Conservation (phyloP, 2,888 invertebrate genomes). For the Branchipolynoe longqiensis region DNA sequence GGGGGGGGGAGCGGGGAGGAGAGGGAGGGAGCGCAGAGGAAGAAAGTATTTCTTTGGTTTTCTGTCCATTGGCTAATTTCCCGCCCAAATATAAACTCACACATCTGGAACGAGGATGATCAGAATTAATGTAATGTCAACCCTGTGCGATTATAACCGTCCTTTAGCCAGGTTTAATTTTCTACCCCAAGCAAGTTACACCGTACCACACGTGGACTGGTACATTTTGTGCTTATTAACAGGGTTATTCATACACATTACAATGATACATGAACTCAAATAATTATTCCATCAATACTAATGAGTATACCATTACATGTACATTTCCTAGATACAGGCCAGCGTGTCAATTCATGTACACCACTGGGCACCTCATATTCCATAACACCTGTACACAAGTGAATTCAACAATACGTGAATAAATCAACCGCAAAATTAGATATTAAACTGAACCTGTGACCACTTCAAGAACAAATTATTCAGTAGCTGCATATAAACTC, state of each 20-base stretch:
- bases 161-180: conserved; percentile 17
- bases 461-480: conserved; percentile 43
- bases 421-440: conserved; percentile 24
- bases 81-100: neutral
- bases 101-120: neutral
- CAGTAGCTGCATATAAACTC: conserved; percentile 35
- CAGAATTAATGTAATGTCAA: neutral
- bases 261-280: conserved; percentile 38
- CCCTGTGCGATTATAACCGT: conserved; percentile 17
- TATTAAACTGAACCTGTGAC: conserved; percentile 44
- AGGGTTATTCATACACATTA: neutral
- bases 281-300: conserved; percentile 32
- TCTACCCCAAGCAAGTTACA: neutral
- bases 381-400: conserved; percentile 31
- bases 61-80: neutral
- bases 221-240: neutral
- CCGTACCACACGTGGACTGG: neutral
- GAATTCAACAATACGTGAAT: conserved; percentile 10
- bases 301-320: conserved; percentile 27
- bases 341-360: conserved; percentile 24
- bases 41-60: conserved; percentile 45
- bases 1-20: too few relatives aligned
- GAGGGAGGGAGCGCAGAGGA: neutral
- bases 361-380: conserved; percentile 26
- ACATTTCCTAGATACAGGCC: conserved; percentile 12